Evolutionary conservation across 2,888 invertebrate genomes (phyloP), one percentile per base, ranked within the genome.

Genomic region (Odontothrips loti): DNA sequence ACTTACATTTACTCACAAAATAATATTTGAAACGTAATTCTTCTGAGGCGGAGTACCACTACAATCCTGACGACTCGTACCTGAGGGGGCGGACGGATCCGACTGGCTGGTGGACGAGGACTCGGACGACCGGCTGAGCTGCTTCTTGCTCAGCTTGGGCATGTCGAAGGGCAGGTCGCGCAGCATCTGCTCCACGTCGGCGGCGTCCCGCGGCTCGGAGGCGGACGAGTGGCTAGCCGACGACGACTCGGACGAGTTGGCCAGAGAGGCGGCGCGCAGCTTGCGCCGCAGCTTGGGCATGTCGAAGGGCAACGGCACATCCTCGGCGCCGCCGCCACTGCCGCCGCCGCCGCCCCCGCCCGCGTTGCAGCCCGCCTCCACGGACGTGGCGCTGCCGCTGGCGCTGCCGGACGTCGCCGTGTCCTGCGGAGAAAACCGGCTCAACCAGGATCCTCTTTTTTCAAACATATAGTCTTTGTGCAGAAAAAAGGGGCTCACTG

Each of bases 291-390:
- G 88, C 88, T 96, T 96, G 48, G 96, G 96, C 96, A 96, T 96
- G 87, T 96, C 96, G 87, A 96, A 96, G 82, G 96, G 96, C 86
- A 96, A 96, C 82, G 96, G 96, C 86, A 96, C 89, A 86, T 96
- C 92, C 83, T 93, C 90, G 80, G 95, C 88, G 68, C 23, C 68
- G 23, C 23, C 68, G 9, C 68, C 9, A 10, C 8, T 27, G 10
- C 27, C 23, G 68, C 68, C 23, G 1, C 23, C 68, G 9, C 68
- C 9, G 23, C 8, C 68, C 9, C 27, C 23, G 68, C 68, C 23
- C 68, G 27, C 68, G 68, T 27, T 27, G 27, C 34, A 2, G 34
- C 68, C 68, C 68, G 68, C 68, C 68, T 75, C 68, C 68, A 75
- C 68, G 10, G 68, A 75, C 47, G 83, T 83, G 78, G 92, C 91